Evolutionary conservation across 2,113 vertebrate species (phyloP).

Genomic region (Brachionichthys hirsutus): DNA sequence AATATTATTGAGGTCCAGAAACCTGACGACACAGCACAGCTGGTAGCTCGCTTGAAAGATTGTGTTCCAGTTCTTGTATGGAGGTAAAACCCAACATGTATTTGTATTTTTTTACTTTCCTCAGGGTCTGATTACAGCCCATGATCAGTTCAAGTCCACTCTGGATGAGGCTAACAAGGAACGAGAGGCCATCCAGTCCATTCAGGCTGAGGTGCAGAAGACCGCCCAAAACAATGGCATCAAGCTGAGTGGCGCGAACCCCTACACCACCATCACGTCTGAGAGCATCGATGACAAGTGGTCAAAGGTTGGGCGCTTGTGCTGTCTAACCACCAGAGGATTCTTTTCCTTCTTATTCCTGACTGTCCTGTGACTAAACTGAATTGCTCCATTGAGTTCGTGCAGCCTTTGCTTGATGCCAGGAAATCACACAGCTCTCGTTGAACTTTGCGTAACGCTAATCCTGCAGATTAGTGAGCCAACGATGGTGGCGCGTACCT

Average conservation of each 20-base stretch:
- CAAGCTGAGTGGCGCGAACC: conserved; percentile 84
- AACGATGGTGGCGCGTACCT: too few species aligned
- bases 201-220: conserved; percentile 87
- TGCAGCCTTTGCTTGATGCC: too few species aligned
- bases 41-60: background rate
- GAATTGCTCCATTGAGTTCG: too few species aligned
- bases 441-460: too few species aligned
- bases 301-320: conserved; percentile 81
- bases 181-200: conserved; percentile 88
- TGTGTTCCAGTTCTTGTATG: background rate
- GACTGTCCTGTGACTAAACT: too few species aligned
- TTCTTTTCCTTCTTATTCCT: background rate
- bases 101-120: background rate
- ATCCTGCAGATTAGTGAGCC: too few species aligned
- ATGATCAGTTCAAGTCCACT: conserved; percentile 95
- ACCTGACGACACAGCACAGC: too few species aligned
- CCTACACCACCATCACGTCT: conserved; percentile 90
- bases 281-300: conserved; percentile 91
- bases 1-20: background rate
- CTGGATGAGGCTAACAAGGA: conserved; percentile 89
- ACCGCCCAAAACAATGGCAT: conserved; percentile 88
- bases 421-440: too few species aligned
- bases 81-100: background rate
- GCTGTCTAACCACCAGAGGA: background rate
- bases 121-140: conserved; percentile 91